Percentiles rank a stretch among this genome's conserved stretches.
These are phyloP conservation scores for Pelobates fuscus DNA, from an alignment of 2,113 vertebrate genomes.

Conservation along the genomic window DNA sequence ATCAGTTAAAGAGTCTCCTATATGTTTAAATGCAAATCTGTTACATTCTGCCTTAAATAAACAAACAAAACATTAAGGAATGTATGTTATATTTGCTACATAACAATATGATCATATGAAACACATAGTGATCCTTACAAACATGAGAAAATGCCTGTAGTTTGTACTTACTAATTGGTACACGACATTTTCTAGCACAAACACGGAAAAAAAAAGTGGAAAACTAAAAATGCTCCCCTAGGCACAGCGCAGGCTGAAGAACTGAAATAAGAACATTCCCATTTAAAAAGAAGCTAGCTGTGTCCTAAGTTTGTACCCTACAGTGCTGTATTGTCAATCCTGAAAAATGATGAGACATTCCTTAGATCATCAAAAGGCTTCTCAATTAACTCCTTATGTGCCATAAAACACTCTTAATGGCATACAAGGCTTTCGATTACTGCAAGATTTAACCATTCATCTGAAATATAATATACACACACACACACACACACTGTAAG, in stretches of 20 bases:
- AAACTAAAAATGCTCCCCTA: not conserved
- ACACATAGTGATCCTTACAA: slow-evolving; percentile 4
- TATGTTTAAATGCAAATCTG: not conserved
- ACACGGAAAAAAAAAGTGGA: not conserved
- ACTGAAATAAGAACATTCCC: slow-evolving; percentile 17
- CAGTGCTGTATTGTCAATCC: not conserved
- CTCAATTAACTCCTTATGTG: not conserved
- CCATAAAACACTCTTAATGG: not conserved
- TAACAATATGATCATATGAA: slow-evolving; percentile 5
- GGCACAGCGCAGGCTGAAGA: not conserved
- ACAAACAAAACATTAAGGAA: not conserved
- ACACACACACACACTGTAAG: no score
- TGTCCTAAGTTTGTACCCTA: not conserved
- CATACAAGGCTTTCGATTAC: not conserved
- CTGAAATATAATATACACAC: no score
- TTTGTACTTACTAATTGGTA: slow-evolving; percentile 40
- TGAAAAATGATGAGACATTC: not conserved
- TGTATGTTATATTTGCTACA: not conserved
- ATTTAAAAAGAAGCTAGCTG: not conserved
- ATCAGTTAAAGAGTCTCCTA: no score
- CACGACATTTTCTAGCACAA: slow-evolving; percentile 40
- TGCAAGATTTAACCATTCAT: no score
- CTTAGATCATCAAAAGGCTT: not conserved
- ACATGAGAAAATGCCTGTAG: slow-evolving; percentile 11
- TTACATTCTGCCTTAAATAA: not conserved